Evolutionary conservation across 2,888 invertebrate species (phyloP).

Genomic region (Caenorhabditis imperialis): DNA sequence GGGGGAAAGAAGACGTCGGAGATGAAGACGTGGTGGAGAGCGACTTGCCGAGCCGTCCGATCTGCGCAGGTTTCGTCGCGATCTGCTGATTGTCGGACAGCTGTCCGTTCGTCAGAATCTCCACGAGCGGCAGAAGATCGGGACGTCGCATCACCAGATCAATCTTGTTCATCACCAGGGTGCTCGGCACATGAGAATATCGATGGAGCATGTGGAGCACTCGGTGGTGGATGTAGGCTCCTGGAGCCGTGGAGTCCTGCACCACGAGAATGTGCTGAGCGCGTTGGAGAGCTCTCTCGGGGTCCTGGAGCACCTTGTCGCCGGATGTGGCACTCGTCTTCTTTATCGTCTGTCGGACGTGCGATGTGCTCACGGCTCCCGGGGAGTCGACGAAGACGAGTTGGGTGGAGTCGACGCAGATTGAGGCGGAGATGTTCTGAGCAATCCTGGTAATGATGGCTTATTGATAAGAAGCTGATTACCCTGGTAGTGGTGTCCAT

Average conservation of each 20-base stretch:
- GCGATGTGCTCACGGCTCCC: constrained; percentile 83
- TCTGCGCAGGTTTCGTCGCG: constrained; percentile 51
- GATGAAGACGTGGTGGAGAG: constrained; percentile 31
- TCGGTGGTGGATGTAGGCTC: constrained; percentile 75
- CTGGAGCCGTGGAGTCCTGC: constrained; percentile 74
- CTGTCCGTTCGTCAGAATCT: constrained; percentile 69
- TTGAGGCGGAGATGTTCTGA: constrained; percentile 66
- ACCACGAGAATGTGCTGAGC: constrained; percentile 77
- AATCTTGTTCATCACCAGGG: constrained; percentile 90
- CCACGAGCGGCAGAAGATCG: constrained; percentile 85
- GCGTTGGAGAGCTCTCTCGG: constrained; percentile 70
- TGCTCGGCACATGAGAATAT: constrained; percentile 79
- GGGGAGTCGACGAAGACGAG: constrained; percentile 92
- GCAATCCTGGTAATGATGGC: no score
- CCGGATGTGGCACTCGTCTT: constrained; percentile 31
- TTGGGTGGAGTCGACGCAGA: constrained; percentile 83
- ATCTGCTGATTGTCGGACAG: constrained; percentile 44
- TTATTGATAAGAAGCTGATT: neutral
- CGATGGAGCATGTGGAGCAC: constrained; percentile 75
- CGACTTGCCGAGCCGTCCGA: constrained; percentile 56
- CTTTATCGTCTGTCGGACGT: constrained; percentile 69
- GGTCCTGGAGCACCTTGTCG: constrained; percentile 70
- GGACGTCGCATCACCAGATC: constrained; percentile 83
- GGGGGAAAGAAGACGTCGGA: neutral
- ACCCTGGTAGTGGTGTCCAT: constrained; percentile 83